Base-by-base conservation (phyloP, 2,888 invertebrate species). In the Himalopsyche tibetana region DNA sequence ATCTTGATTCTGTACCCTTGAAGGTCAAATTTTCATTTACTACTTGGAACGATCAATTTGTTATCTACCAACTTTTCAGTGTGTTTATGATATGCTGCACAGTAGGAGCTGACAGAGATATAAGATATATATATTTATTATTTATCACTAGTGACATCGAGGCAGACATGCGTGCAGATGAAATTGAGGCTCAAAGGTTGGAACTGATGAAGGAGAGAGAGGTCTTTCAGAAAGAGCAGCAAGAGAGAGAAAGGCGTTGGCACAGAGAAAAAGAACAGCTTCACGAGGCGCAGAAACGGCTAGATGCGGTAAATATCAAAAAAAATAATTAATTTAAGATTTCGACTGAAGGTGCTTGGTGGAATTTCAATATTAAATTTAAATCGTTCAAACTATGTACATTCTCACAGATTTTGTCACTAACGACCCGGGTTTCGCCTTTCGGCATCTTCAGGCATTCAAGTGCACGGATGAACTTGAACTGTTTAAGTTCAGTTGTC, bases 201-300 rank as follows among this genome's bases (percentile, higher is more conserved):
- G 94, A 93, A 90, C 90, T 95, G 86, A 94, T 94, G 90, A 92
- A 94, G 84, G 94, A 94, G 90, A 93, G 94, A 87, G 94, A 95
- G 90, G 93, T 94, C 91, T 93, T 95, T 90, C 92, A 94, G 90
- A 92, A 93, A 91, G 93, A 95, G 90, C 94, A 95, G 91, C 90
- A 90, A 87, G 93, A 93, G 90, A 89, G 93, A 87, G 93, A 93
- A 90, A 90, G 91, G 69, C 91, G 92, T 86, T 93, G 93, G 93
- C 92, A 92, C 86, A 91, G 90, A 2, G 93, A 94, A 93, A 92
- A 93, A 86, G 94, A 94, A 90, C 94, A 95, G 89, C 91, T 96
- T 88, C 94, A 96, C 90, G 94, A 94, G 89, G 95, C 96, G 80
- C 96, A 97, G 90, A 94, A 94, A 89, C 95, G 95, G 90, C 92